These are phyloP conservation scores for Sweltsa coloradensis DNA, from an alignment of 1,140 invertebrate species.

Conservation along the genomic window DNA sequence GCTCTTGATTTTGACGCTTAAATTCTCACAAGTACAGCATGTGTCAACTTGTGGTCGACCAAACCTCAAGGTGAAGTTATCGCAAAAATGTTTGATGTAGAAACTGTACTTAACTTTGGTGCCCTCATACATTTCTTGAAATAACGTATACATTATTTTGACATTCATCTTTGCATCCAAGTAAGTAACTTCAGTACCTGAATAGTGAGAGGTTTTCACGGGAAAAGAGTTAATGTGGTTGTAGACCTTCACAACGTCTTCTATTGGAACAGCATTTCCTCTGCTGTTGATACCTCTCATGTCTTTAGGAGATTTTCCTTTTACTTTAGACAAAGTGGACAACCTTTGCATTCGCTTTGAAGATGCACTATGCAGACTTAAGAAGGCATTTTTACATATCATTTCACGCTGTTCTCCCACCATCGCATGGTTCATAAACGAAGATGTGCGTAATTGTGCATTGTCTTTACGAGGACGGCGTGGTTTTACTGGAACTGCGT, in stretches of 20 bases:
- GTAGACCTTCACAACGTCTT: conserved; percentile 1
- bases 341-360: too few relatives aligned
- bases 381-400: too few relatives aligned
- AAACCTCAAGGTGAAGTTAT: conserved; percentile 15
- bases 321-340: conserved; percentile 5
- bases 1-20: conserved; percentile 13
- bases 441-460: too few relatives aligned
- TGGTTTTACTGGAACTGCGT: too few relatives aligned
- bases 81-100: conserved; percentile 14
- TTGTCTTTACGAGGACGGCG: too few relatives aligned
- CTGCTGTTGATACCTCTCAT: conserved; percentile 11
- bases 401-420: too few relatives aligned
- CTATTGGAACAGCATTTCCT: conserved; percentile 2
- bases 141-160: conserved; percentile 13
- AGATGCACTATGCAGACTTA: too few relatives aligned
- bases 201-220: conserved; percentile 9
- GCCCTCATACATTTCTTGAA: conserved; percentile 13
- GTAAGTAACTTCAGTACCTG: conserved; percentile 5
- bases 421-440: too few relatives aligned
- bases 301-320: conserved; percentile 9
- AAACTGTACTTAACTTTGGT: conserved; percentile 10
- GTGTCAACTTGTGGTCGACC: conserved; percentile 16
- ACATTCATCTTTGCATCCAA: conserved; percentile 12
- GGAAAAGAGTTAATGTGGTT: conserved; percentile 13
- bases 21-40: conserved; percentile 15